These are phyloP conservation scores for Tyrophagus putrescentiae DNA, from an alignment of 1,140 invertebrate species.

Conservation along the genomic window DNA sequence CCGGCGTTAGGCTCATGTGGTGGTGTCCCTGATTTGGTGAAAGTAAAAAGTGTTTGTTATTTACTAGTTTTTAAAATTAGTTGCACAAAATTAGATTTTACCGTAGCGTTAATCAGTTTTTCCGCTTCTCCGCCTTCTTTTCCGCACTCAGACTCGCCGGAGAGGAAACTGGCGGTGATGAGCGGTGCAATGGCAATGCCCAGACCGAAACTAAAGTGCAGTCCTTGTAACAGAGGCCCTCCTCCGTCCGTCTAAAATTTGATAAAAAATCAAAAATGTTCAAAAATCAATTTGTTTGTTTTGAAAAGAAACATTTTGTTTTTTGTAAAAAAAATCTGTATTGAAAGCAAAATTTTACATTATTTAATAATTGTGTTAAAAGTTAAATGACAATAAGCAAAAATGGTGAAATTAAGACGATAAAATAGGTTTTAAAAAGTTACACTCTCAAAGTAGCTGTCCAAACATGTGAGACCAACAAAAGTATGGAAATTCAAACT, in stretches of 20 bases:
- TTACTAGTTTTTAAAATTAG: neutral
- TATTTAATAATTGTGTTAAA: no score
- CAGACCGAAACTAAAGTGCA: conserved; percentile 40
- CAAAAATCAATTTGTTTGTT: no score
- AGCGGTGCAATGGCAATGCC: conserved; percentile 40
- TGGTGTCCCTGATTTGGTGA: neutral
- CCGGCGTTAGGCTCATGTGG: neutral
- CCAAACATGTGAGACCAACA: no score
- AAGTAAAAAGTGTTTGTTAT: neutral
- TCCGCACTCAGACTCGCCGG: conserved; percentile 3
- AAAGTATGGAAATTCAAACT: no score
- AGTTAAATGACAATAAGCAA: no score
- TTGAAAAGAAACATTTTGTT: no score
- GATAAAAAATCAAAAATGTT: no score
- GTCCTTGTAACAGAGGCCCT: conserved; percentile 38
- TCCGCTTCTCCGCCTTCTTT: neutral
- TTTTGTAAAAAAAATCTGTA: no score
- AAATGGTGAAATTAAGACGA: no score
- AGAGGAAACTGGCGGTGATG: conserved; percentile 34
- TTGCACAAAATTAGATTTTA: neutral
- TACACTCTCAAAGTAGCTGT: no score
- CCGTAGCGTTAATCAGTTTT: neutral
- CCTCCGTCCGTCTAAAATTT: conserved; percentile 35
- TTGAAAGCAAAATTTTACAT: no score
- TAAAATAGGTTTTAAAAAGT: no score